Evolutionary conservation across 2,797 vertebrate genomes (phyloP), one percentile per base, ranked within the genome.

Genomic region (Pyrrhura leucotis): DNA sequence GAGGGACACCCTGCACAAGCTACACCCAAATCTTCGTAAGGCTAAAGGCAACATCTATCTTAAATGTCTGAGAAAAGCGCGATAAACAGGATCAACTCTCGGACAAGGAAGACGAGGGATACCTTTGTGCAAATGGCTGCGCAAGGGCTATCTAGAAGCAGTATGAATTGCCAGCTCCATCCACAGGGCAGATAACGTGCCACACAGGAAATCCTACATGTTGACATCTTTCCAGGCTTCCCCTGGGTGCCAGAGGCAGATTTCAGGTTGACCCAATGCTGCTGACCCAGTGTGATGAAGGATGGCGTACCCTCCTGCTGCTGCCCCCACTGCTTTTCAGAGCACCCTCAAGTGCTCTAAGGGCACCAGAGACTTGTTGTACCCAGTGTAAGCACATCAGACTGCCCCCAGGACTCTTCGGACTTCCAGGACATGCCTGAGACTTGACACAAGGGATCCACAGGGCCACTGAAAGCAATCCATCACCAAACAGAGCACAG

Each of bases 381-480:
- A 76, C 17, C 17, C 35, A 31, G 8, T 0, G 0, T 13, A 21
- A 6, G 10, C 12, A 23, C 0, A 0, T 73, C 18, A 66, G 13
- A 29, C 37, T 61, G 37, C 23, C 61, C n/a, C n/a, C 10, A 54
- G 29, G 7, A 65, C 14, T n/a, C 23, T 85, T 56, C 10, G 42
- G 45, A 48, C 45, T 80, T 76, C 14, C 6, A 9, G 51, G 12
- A 81, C 39, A 19, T 17, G 71, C 59, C 72, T 25, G 23, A 66
- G 33, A 58, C 53, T 33, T 42, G 53, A 61, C 29, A 42, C 17
- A 73, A 44, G 20, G 16, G 37, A 81, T 50, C 31, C 47, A 76
- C 6, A 35, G 0, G 0, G 54, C 79, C 10, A 18, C 40, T 4
- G 5, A 58, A 85, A 92, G 37, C 33, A 78, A 75, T 28, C 40